These are phyloP conservation scores for Drepanosiphum platanoidis DNA, from an alignment of 2,888 invertebrate species.

Conservation along the genomic window DNA sequence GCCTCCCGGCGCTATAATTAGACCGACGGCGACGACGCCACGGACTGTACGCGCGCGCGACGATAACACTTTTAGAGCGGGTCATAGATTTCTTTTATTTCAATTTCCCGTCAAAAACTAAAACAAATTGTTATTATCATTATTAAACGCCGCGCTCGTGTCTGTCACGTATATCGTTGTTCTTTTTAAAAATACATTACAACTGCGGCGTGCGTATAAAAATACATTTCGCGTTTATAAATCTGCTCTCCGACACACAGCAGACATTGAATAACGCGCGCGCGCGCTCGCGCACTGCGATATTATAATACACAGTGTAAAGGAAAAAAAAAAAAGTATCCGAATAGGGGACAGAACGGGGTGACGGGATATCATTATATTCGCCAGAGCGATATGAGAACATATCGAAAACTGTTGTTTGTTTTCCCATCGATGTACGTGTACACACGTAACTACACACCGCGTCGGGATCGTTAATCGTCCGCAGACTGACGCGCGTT, in stretches of 20 bases:
- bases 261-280: background rate
- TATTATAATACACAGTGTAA: too few relatives aligned
- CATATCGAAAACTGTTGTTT: constrained; percentile 26
- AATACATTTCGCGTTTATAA: constrained; percentile 25
- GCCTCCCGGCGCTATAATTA: constrained; percentile 12
- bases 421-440: constrained; percentile 45
- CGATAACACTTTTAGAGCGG: constrained; percentile 9
- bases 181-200: constrained; percentile 1
- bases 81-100: constrained; percentile 16
- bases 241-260: constrained; percentile 20
- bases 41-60: background rate
- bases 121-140: constrained; percentile 38
- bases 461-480: constrained; percentile 1
- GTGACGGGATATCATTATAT: background rate
- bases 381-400: constrained; percentile 35
- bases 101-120: constrained; percentile 23
- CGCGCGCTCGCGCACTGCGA: too few relatives aligned
- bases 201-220: background rate
- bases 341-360: too few relatives aligned
- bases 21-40: background rate
- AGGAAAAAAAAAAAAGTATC: too few relatives aligned
- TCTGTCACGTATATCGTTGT: background rate
- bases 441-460: background rate
- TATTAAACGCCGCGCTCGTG: background rate
- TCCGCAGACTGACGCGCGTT: background rate